Evolutionary conservation across 2,888 invertebrate genomes (phyloP).

Genomic region (Caenorhabditis doughertyi): DNA sequence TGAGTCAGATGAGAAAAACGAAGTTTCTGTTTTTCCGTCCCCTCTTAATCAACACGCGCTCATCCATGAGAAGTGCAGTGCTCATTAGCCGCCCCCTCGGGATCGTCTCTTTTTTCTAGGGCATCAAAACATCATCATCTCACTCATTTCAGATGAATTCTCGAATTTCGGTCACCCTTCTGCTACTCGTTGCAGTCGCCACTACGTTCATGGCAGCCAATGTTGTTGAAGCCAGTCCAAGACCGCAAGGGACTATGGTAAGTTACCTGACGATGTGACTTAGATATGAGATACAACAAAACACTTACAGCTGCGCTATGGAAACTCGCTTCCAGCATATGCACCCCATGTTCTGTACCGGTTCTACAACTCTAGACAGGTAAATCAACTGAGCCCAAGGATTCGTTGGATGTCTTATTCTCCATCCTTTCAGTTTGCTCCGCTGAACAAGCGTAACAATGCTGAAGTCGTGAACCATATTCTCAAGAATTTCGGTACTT

Average conservation of each 20-base stretch:
- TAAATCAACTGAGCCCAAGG: background rate
- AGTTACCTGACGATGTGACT: background rate
- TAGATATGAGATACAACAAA: background rate
- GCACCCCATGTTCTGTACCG: conserved; percentile 65
- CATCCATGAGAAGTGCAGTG: conserved; percentile 56
- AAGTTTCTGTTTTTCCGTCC: conserved; percentile 37
- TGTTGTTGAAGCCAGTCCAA: conserved; percentile 45
- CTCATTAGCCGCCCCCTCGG: conserved; percentile 58
- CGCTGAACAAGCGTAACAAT: conserved; percentile 71
- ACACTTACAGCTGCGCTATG: conserved; percentile 52
- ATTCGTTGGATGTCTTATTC: background rate
- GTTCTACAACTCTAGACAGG: conserved; percentile 67
- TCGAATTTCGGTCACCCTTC: conserved; percentile 64
- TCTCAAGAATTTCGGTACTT: conserved; percentile 79
- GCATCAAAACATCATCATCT: conserved; percentile 52
- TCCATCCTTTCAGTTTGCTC: conserved; percentile 48
- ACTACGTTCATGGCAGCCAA: conserved; percentile 34
- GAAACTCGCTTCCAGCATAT: conserved; percentile 62
- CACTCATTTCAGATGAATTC: conserved; percentile 61
- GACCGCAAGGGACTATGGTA: conserved; percentile 55
- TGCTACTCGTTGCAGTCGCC: conserved; percentile 55
- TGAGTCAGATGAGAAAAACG: conserved; percentile 48
- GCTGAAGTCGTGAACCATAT: conserved; percentile 82
- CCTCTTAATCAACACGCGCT: conserved; percentile 57
- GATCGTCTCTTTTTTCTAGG: conserved; percentile 47